Evolutionary conservation across 2,888 invertebrate genomes (phyloP), one percentile per base, ranked within the genome.

Genomic region (Dione juno): DNA sequence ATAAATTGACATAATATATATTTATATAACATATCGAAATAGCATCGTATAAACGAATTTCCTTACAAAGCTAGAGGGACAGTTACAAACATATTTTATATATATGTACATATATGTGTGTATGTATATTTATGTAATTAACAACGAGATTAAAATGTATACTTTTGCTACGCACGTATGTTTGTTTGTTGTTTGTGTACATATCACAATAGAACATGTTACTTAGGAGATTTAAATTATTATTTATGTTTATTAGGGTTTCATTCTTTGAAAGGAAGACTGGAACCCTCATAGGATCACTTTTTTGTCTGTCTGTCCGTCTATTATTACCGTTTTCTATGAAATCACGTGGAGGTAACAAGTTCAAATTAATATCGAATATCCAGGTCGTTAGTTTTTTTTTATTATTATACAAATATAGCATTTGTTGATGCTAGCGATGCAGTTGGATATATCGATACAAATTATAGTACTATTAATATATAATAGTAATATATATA

Each of bases 61-160:
- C 35, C 54, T 43, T 53, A 45, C 11, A 53, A 45, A 45, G 28
- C 35, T n/a, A 69, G 57, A 69, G 78, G 75, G 79, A 82, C 78
- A 80, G 80, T 79, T 75, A 72, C 77, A 79, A 77, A 74, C 63
- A 69, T 67, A 74, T 64, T 63, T 67, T 66, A 48, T 48, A 16
- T 16, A n/a, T n/a, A 16, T 13, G 21, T 52, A 13, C 21, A 21
- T 21, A 19, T 16, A 21, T 52, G 52, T 52, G 13, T 21, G 54
- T 11, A 37, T 43, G 67, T 75, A n/a, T n/a, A n/a, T n/a, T n/a
- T n/a, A n/a, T n/a, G n/a, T n/a, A 71, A 75, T 72, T 75, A 74
- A 70, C 68, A 68, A 73, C 43, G 67, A 69, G 73, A 75, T 75
- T 75, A 75, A 73, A 75, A 71, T 64, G 63, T 69, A 63, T 68